phyloP scores from a whole-genome alignment of 2,888 invertebrate species.

The Eutolmus rufibarbis region DNA sequence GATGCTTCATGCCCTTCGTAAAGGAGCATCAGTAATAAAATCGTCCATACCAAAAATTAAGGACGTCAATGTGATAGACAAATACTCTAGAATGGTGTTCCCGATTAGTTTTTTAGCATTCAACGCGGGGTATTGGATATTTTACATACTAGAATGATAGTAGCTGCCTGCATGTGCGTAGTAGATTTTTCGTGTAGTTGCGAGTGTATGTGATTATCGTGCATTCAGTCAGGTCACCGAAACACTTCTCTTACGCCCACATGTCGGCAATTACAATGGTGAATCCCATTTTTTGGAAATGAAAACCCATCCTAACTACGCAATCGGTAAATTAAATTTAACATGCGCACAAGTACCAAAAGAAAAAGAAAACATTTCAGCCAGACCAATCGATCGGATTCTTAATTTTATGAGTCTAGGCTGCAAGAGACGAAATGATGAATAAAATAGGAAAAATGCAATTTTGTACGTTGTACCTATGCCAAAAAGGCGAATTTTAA shows the following conservation, averaged over 20 bases:
- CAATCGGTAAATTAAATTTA: background rate
- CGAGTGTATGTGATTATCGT: constrained; percentile 8
- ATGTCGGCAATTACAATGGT: background rate
- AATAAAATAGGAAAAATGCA: background rate
- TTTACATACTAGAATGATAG: constrained; percentile 77
- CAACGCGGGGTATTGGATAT: constrained; percentile 95
- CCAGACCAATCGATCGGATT: background rate
- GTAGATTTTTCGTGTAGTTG: constrained; percentile 11
- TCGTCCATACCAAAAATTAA: constrained; percentile 95
- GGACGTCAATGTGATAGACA: constrained; percentile 97
- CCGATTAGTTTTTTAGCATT: constrained; percentile 95
- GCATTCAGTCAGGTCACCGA: background rate
- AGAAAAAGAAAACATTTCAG: background rate
- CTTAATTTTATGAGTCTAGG: background rate
- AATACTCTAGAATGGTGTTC: constrained; percentile 94
- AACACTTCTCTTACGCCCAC: background rate
- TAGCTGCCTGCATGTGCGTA: constrained; percentile 22
- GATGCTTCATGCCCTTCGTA: constrained; percentile 81
- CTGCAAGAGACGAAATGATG: background rate
- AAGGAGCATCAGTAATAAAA: constrained; percentile 84
- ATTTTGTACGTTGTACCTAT: background rate
- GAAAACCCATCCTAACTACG: background rate
- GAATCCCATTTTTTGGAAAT: background rate
- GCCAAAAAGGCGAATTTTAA: background rate
- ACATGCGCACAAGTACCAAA: constrained; percentile 4